These are phyloP conservation scores for Bos indicus DNA, from an alignment of 2,113 vertebrate species.

Conservation along the genomic window DNA sequence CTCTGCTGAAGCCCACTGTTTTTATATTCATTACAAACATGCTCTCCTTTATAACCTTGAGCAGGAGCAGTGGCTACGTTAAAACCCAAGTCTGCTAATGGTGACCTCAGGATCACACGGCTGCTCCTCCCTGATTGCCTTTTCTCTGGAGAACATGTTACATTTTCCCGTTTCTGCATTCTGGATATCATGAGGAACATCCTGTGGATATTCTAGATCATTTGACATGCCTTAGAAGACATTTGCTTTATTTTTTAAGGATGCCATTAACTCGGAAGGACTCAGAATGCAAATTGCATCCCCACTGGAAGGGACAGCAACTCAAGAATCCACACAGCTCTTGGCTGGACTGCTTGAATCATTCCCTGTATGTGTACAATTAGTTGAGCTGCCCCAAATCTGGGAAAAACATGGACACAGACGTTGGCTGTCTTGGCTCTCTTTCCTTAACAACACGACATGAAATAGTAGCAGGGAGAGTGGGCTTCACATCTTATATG, in stretches of 20 bases:
- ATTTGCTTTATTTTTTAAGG: background rate
- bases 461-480: background rate
- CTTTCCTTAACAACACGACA: background rate
- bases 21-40: background rate
- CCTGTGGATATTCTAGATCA: background rate
- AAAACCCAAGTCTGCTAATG: background rate
- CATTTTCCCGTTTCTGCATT: background rate
- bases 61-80: background rate
- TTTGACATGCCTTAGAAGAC: background rate
- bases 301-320: background rate
- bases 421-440: background rate
- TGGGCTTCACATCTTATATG: accelerated
- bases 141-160: background rate
- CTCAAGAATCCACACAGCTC: too few relatives aligned
- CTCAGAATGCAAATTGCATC: background rate
- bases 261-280: background rate
- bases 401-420: background rate
- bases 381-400: background rate
- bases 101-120: background rate
- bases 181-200: background rate
- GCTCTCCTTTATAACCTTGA: background rate
- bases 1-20: background rate
- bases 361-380: accelerated
- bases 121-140: accelerated
- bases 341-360: accelerated